These are phyloP conservation scores for Vipera ursinii DNA, from an alignment of 2,797 vertebrate genomes.

Conservation along the genomic window DNA sequence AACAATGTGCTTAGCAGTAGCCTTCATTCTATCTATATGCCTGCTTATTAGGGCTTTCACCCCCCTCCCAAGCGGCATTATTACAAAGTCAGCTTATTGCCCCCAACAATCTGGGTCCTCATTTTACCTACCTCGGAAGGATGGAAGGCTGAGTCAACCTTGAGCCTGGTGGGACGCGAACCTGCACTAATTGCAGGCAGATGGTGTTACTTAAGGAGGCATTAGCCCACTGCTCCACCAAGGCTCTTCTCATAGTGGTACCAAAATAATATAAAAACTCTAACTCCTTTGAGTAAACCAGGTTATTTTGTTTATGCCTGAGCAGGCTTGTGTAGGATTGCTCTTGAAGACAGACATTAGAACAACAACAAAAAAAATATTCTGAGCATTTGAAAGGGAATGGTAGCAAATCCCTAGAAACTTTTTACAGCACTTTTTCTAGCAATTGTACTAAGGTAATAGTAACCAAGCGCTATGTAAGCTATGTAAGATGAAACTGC, in stretches of 20 bases:
- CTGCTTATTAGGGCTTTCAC: too few species aligned
- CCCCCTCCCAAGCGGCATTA: too few species aligned
- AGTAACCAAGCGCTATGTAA: not conserved
- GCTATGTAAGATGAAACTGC: not conserved
- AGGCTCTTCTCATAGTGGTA: not conserved
- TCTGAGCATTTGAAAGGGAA: not conserved
- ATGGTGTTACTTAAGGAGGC: too few species aligned
- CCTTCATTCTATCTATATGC: too few species aligned
- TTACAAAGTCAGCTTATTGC: too few species aligned
- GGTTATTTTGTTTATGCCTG: not conserved
- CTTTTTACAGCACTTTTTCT: not conserved
- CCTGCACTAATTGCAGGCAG: too few species aligned
- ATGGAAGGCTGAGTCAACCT: too few species aligned
- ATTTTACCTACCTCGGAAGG: too few species aligned
- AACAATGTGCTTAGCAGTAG: too few species aligned
- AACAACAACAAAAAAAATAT: not conserved
- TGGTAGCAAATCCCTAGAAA: not conserved
- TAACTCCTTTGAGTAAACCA: not conserved
- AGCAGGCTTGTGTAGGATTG: not conserved
- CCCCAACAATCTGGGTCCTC: too few species aligned
- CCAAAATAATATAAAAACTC: constrained; percentile 18
- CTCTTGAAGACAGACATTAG: not conserved
- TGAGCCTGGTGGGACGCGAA: too few species aligned
- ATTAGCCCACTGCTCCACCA: too few species aligned
- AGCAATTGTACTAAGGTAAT: not conserved